Conservation (phyloP, 2,113 vertebrate species). For the Elephas maximus region DNA sequence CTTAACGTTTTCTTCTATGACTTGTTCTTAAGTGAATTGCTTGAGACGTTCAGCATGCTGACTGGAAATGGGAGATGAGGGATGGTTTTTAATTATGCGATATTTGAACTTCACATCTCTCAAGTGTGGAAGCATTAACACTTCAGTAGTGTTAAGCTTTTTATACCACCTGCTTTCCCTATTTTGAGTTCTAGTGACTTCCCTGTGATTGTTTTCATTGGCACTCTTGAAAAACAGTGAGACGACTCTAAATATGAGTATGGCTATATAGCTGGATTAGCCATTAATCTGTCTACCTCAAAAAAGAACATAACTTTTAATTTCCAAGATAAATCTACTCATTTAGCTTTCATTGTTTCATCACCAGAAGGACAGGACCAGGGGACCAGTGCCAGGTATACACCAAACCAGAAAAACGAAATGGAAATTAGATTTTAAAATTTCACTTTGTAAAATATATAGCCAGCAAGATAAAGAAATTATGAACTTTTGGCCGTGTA, state of each 20-base stretch:
- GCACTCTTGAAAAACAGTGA: conserved; percentile 66
- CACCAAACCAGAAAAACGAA: conserved; percentile 67
- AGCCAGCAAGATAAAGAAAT: conserved; percentile 78
- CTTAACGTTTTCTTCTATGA: not conserved
- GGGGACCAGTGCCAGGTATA: conserved; percentile 61
- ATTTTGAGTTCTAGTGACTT: conserved; percentile 78
- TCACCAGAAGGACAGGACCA: not conserved
- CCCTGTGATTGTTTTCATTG: conserved; percentile 68
- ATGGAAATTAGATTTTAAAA: conserved; percentile 75
- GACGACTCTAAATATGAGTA: conserved; percentile 48
- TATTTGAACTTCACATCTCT: conserved; percentile 64
- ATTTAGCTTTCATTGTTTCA: conserved; percentile 68
- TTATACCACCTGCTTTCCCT: conserved; percentile 78
- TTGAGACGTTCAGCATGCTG: conserved; percentile 20
- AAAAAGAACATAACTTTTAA: conserved; percentile 40
- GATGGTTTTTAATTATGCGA: conserved; percentile 54
- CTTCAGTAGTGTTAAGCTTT: conserved; percentile 83
- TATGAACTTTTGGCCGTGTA: conserved; percentile 80
- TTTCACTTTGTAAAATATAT: conserved; percentile 83
- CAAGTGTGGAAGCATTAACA: conserved; percentile 79
- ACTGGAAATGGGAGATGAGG: conserved; percentile 3
- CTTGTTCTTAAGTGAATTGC: not conserved
- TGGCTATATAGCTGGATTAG: conserved; percentile 63
- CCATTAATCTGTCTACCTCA: conserved; percentile 42
- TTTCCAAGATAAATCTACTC: conserved; percentile 58